Evolutionary conservation across 2,888 invertebrate genomes (phyloP).

Genomic region (Chydorus sphaericus): DNA sequence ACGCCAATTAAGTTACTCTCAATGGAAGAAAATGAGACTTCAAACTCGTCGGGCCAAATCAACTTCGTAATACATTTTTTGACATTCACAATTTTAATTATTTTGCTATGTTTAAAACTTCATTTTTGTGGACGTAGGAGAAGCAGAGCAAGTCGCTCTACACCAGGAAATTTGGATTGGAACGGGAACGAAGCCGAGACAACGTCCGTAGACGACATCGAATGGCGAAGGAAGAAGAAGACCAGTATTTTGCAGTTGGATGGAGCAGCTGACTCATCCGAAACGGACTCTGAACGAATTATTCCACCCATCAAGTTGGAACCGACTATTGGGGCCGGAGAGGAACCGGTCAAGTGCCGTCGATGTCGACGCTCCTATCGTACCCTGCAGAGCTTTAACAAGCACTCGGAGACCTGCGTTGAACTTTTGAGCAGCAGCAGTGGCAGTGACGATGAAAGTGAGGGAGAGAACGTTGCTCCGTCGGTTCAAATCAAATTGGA

Average conservation of each 20-base stretch:
- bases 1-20: neutral
- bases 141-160: neutral
- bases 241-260: slow-evolving; percentile 37
- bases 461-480: neutral
- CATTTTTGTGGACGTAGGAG: neutral
- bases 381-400: slow-evolving; percentile 62
- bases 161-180: slow-evolving; percentile 6
- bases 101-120: neutral
- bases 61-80: too few relatives aligned
- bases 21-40: neutral
- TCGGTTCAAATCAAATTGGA: neutral
- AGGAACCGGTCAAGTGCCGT: slow-evolving; percentile 68
- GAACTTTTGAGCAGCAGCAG: slow-evolving; percentile 63
- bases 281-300: slow-evolving; percentile 9
- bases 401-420: slow-evolving; percentile 54
- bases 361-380: slow-evolving; percentile 76
- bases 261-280: slow-evolving; percentile 43
- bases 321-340: slow-evolving; percentile 31
- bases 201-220: too few relatives aligned
- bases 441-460: slow-evolving; percentile 44
- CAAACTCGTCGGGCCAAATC: neutral
- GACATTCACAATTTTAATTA: too few relatives aligned
- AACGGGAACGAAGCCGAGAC: slow-evolving; percentile 9
- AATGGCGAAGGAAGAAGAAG: neutral
- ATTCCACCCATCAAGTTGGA: slow-evolving; percentile 23